Base-by-base conservation (phyloP, 2,113 vertebrate genomes). In the Oostethus manadensis region DNA sequence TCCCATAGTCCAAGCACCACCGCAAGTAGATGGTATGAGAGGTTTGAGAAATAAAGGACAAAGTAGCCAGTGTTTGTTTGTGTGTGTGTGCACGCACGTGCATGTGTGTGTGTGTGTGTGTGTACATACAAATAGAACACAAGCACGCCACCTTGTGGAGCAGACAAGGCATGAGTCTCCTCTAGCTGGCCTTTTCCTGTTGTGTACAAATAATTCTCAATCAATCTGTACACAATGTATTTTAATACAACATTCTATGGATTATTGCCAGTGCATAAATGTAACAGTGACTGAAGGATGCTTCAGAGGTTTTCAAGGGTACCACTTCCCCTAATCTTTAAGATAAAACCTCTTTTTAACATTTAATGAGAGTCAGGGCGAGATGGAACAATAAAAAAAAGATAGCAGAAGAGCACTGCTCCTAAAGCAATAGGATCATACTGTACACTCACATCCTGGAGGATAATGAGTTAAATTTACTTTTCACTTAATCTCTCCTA, bases 71-170 rank as follows among this genome's bases (percentile, higher is more conserved):
- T 66, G 49, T 71, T 46, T 33, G 21, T 49, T 49, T 58, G 38
- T 26, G 49, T 54, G 38, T 26, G 33, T 66, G 49, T 71, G 50
- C 22, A n/a, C n/a, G n/a, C n/a, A n/a, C n/a, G 26, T 48, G 54
- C 53, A 23, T 35, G 33, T 65, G 48, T 71, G 46, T 23, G 29
- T 48, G 55, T 58, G 38, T 38, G 22, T 20, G 26, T 35, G 51
- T 51, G 59, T 43, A 40, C 59, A 5, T 56, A 57, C 51, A 51
- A 26, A 42, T 10, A 55, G 74, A 64, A 54, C 62, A 47, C 72
- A 73, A 64, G 59, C 74, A 63, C 38, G 67, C 83, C 83, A 76
- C 78, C 85, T 81, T 74, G 85, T 84, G 85, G 83, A 67, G 6
- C 26, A 66, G 26, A 47, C 54, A 38, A 15, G 64, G 40, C 58